Evolutionary conservation across 2,888 invertebrate genomes (phyloP).

Genomic region (Sinotaia quadrata): DNA sequence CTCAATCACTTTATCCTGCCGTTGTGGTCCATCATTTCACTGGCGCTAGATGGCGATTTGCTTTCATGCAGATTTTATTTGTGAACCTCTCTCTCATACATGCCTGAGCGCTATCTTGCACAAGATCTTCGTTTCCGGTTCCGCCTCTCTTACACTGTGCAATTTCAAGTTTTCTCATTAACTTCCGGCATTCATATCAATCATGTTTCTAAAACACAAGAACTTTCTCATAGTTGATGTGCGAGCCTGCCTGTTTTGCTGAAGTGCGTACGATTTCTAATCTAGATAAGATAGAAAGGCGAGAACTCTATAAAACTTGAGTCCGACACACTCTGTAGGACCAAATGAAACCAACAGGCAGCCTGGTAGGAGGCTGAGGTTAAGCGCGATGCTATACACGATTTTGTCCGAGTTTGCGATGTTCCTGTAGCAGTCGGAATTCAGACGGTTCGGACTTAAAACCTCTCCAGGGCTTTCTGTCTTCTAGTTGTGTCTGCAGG

Average conservation of each 20-base stretch:
- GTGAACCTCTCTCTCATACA: conserved; percentile 22
- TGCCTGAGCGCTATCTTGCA: conserved; percentile 22
- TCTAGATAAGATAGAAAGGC: too few species aligned
- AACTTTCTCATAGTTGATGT: too few species aligned
- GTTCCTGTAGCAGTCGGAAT: background rate
- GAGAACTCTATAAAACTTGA: too few species aligned
- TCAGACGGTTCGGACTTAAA: conserved; percentile 21
- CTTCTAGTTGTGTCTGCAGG: conserved; percentile 6
- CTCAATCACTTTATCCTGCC: conserved; percentile 15
- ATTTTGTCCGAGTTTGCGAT: too few species aligned
- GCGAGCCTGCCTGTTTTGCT: too few species aligned
- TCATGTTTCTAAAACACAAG: conserved; percentile 22
- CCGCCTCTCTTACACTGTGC: conserved; percentile 23
- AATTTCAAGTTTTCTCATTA: conserved; percentile 16
- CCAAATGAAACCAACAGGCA: too few species aligned
- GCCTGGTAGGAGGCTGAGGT: too few species aligned
- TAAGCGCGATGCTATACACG: too few species aligned
- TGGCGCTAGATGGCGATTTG: conserved; percentile 13
- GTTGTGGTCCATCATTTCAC: background rate
- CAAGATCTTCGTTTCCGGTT: conserved; percentile 27
- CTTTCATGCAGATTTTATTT: too few species aligned
- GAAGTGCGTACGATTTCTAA: too few species aligned
- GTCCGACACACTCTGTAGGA: too few species aligned
- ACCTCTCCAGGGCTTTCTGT: conserved; percentile 23
- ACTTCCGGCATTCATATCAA: conserved; percentile 27